These are phyloP conservation scores for Steinernema carpocapsae DNA, from an alignment of 2,888 invertebrate species.

Conservation along the genomic window DNA sequence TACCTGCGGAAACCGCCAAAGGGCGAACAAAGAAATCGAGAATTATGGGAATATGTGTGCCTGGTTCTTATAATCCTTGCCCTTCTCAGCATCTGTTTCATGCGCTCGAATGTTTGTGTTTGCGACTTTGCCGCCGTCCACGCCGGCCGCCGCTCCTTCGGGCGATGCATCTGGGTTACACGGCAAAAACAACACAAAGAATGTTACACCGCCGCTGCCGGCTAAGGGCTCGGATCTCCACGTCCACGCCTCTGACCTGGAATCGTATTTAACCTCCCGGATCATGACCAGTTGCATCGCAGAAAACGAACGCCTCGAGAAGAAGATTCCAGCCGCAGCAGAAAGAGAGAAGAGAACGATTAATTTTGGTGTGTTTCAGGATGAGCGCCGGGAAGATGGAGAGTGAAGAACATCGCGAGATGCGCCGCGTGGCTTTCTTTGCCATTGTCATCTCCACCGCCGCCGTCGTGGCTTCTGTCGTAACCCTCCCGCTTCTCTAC, in stretches of 20 bases:
- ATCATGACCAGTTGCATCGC: not conserved
- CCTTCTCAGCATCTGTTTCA: not conserved
- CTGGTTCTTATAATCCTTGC: not conserved
- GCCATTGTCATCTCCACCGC: slow-evolving; percentile 68
- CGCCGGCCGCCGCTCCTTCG: slow-evolving; percentile 9
- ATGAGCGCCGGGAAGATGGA: slow-evolving; percentile 42
- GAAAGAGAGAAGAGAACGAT: no score
- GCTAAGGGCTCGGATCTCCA: slow-evolving; percentile 11
- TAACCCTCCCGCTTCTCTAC: slow-evolving; percentile 68
- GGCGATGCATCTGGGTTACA: slow-evolving; percentile 20
- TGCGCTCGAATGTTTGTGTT: slow-evolving; percentile 20
- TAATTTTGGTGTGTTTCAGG: slow-evolving; percentile 8
- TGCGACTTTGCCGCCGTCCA: not conserved
- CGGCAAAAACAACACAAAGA: slow-evolving; percentile 32
- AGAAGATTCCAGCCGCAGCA: no score
- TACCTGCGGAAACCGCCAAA: slow-evolving; percentile 3
- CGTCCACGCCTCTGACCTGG: slow-evolving; percentile 15
- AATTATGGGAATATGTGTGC: not conserved
- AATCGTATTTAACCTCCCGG: slow-evolving; percentile 24
- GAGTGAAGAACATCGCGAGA: slow-evolving; percentile 64
- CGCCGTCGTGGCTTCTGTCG: slow-evolving; percentile 67
- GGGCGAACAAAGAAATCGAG: slow-evolving; percentile 13
- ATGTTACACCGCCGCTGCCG: slow-evolving; percentile 24
- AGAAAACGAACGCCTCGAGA: not conserved
- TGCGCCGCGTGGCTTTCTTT: slow-evolving; percentile 68